A percentile compares a stretch with the other conserved stretches of the same genome.
Evolutionary conservation across 2,113 vertebrate genomes (phyloP).

Genomic region (Corythornis vintsioides): DNA sequence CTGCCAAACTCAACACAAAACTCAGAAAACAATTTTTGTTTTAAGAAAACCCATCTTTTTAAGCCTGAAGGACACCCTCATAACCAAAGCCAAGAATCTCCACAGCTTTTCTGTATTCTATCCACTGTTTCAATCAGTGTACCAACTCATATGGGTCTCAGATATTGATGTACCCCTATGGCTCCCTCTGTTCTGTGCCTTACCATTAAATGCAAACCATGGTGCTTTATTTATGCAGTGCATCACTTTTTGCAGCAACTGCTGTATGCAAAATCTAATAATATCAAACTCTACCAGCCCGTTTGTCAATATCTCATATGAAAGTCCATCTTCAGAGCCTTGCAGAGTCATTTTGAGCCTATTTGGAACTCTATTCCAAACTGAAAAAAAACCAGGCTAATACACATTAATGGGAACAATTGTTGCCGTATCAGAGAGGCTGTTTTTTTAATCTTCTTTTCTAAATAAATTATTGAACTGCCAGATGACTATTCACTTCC

Average conservation of each 20-base stretch:
- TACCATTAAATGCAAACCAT: slow-evolving; percentile 60
- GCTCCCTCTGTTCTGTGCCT: slow-evolving; percentile 55
- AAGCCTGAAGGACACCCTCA: not conserved
- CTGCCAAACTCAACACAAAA: not conserved
- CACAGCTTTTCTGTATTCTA: not conserved
- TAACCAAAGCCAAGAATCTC: not conserved
- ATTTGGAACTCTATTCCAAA: slow-evolving; percentile 52
- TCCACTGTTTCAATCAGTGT: not conserved
- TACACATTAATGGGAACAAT: slow-evolving; percentile 45
- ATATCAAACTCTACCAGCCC: slow-evolving; percentile 9
- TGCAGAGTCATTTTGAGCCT: slow-evolving; percentile 45
- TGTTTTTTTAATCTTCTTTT: slow-evolving; percentile 44
- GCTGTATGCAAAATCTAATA: slow-evolving; percentile 48
- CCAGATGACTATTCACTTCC: slow-evolving; percentile 17
- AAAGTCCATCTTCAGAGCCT: slow-evolving; percentile 21
- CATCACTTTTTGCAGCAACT: not conserved
- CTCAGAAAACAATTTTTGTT: not conserved
- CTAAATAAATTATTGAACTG: slow-evolving; percentile 51
- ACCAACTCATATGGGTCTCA: not conserved
- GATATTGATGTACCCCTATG: slow-evolving; percentile 46
- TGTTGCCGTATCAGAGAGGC: not conserved
- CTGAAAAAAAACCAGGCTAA: slow-evolving; percentile 66
- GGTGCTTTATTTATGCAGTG: slow-evolving; percentile 52
- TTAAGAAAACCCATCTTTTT: not conserved
- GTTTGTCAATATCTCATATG: slow-evolving; percentile 39